Base-by-base conservation (phyloP, 1,140 invertebrate species). In the Cyrtorhinus lividipennis region DNA sequence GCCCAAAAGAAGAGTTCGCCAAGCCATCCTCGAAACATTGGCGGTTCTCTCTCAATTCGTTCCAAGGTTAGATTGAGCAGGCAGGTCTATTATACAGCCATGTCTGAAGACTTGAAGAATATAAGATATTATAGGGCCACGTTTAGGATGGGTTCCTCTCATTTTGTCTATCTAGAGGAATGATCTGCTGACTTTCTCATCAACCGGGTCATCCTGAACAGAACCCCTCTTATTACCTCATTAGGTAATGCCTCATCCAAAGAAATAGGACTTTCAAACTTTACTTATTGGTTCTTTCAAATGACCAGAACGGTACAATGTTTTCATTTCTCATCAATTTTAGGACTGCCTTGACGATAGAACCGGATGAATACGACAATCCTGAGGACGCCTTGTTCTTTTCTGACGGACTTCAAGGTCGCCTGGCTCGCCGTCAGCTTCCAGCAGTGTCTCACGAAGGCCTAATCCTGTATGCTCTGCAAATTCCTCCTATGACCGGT, bases 1-100 rank as follows among this genome's bases (percentile, higher is more conserved):
- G 38, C 65, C 68, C 2, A 68, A 68, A 67, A 74, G 86, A 61
- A 76, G 83, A 66, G 86, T 92, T 0, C 76, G 88, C 12, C 87
- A 89, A 67, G 84, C 87, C 2, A 79, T 87, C 0, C 73, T 92
- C n/a, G 90, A 92, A 71, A 83, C 86, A 56, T 72, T 91, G 56
- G 85, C 89, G 2, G 82, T 86, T 24, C 71, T 92, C 2, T 84
- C 84, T 1, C 87, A 90, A 71, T 81, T 87, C 26, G 81, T 23
- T 73, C 81, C 48, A 65, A 71, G 69, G 69, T n/a, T 24, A n/a
- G 58, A 44, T 57, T 22, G 15, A 44, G n/a, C n/a, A n/a, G n/a
- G n/a, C n/a, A n/a, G n/a, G n/a, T n/a, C n/a, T n/a, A n/a, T n/a
- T n/a, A n/a, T n/a, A n/a, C n/a, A n/a, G n/a, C n/a, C n/a, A n/a